phyloP scores from a whole-genome alignment of 23 tunicate genomes.

The Halocynthia roretzi region DNA sequence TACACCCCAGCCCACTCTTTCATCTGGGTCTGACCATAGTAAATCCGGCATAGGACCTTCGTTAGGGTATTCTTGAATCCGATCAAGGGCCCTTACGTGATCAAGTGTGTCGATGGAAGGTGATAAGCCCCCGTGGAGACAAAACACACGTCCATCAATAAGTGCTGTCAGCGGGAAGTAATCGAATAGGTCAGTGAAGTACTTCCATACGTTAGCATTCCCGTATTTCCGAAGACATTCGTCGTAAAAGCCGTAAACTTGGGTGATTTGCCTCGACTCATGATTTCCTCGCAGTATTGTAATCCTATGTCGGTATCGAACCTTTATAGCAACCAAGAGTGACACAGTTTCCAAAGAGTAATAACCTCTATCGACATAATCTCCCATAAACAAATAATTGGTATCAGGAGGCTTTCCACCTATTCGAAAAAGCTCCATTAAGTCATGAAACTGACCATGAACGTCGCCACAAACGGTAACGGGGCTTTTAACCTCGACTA shows the following conservation, averaged over 20 bases:
- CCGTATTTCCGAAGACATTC: slow-evolving; percentile 96
- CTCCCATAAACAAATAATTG: slow-evolving; percentile 97
- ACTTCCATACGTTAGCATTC: slow-evolving; percentile 96
- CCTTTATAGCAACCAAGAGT: slow-evolving; percentile 79
- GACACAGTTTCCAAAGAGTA: slow-evolving; percentile 96
- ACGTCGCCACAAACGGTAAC: slow-evolving; percentile 99
- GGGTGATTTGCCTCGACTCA: slow-evolving; percentile 96
- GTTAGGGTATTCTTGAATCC: slow-evolving; percentile 95
- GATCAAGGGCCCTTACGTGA: slow-evolving; percentile 90
- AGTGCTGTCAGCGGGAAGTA: slow-evolving; percentile 92
- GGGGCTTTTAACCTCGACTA: slow-evolving; percentile 96
- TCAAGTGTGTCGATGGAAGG: slow-evolving; percentile 97
- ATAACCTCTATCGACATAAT: slow-evolving; percentile 95
- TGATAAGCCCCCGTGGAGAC: slow-evolving; percentile 85
- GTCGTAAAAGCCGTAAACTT: slow-evolving; percentile 96
- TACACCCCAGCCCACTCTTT: slow-evolving; percentile 98
- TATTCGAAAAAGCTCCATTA: slow-evolving; percentile 95
- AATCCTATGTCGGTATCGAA: slow-evolving; percentile 82
- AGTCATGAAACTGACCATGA: slow-evolving; percentile 98
- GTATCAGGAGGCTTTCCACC: slow-evolving; percentile 97
- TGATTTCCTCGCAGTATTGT: slow-evolving; percentile 95
- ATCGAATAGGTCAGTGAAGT: slow-evolving; percentile 93
- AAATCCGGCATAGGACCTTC: slow-evolving; percentile 99
- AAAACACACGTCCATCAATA: slow-evolving; percentile 82
- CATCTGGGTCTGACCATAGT: slow-evolving; percentile 98